Evolutionary conservation across 2,797 vertebrate genomes (phyloP).

Genomic region (Graptemys geographica): DNA sequence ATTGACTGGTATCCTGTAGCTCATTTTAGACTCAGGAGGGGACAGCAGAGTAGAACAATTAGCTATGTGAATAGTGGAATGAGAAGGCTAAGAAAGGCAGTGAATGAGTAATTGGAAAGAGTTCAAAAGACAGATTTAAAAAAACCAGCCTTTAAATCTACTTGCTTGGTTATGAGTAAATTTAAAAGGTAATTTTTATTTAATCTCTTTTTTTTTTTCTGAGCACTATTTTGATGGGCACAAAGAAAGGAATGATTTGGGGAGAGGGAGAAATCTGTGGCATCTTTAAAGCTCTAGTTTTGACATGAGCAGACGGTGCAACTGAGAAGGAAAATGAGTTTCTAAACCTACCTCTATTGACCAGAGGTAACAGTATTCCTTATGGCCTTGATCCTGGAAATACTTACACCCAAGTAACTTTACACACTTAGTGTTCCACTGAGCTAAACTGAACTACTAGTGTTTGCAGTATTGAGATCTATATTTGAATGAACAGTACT

Average conservation of each 20-base stretch:
- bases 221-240: neutral
- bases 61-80: neutral
- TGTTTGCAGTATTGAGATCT: neutral
- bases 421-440: neutral
- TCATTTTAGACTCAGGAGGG: conserved; percentile 10
- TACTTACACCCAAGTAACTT: neutral
- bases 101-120: neutral
- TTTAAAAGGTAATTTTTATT: neutral
- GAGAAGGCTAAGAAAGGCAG: neutral
- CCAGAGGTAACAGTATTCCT: neutral
- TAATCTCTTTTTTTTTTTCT: neutral
- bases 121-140: neutral
- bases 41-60: neutral
- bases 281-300: neutral
- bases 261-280: neutral
- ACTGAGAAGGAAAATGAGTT: neutral
- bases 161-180: neutral
- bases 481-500: conserved; percentile 41
- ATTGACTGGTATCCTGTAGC: neutral
- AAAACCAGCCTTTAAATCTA: neutral
- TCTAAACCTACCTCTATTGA: neutral
- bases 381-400: neutral
- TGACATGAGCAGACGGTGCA: neutral
- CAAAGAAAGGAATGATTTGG: neutral
- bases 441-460: neutral